Conservation (phyloP, 2,888 invertebrate genomes). For the Chymomyza fuscimana region DNA sequence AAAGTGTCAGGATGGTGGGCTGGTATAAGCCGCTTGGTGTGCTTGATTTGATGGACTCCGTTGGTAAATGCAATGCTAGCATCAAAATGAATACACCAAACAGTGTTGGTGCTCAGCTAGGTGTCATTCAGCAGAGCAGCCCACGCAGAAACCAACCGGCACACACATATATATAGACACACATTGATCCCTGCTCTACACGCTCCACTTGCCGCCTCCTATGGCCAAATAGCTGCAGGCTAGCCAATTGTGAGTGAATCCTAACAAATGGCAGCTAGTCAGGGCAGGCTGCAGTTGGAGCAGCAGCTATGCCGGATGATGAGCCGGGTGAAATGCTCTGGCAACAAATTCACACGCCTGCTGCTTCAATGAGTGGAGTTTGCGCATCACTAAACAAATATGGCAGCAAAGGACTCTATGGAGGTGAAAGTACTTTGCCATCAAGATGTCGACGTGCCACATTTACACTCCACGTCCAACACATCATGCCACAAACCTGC, state of each 20-base stretch:
- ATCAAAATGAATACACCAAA: background rate
- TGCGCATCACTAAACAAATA: background rate
- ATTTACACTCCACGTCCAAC: background rate
- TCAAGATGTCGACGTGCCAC: constrained; percentile 32
- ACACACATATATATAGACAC: background rate
- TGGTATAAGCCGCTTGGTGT: background rate
- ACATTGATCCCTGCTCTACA: background rate
- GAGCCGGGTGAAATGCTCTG: background rate
- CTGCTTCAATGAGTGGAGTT: background rate
- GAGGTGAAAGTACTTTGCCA: constrained; percentile 37
- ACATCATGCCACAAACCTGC: constrained; percentile 33
- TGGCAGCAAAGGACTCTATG: constrained; percentile 14
- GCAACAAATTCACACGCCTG: background rate
- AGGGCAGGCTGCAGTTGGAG: background rate
- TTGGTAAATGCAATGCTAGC: background rate
- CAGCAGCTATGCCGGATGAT: background rate
- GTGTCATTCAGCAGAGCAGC: background rate
- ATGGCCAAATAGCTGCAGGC: constrained; percentile 32
- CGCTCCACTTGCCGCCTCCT: too few species aligned
- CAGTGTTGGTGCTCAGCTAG: background rate
- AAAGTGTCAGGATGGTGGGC: background rate
- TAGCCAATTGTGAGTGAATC: constrained; percentile 22
- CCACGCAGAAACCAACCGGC: background rate
- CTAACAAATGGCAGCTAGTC: background rate
- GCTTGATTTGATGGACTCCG: background rate